A percentile compares a stretch with the other conserved stretches of the same genome.
Evolutionary conservation across 2,888 invertebrate species (phyloP).

Genomic region (Drosophila flavopinicola): DNA sequence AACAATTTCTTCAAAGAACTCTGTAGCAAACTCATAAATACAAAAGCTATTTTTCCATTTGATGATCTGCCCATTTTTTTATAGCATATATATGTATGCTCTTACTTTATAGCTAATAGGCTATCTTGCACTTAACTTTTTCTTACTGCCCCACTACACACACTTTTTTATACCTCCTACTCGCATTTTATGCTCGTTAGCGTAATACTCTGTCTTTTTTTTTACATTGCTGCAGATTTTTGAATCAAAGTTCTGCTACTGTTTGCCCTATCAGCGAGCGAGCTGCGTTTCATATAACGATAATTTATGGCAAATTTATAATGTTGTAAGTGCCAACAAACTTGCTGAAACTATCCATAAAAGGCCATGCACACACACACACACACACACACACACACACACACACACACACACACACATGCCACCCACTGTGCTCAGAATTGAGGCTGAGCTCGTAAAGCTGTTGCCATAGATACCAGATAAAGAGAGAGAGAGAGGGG

Average conservation of each 20-base stretch:
- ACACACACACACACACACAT: not conserved
- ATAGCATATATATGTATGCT: too few species aligned
- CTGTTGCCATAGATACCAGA: conserved; percentile 64
- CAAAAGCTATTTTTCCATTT: not conserved
- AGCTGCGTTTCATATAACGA: conserved; percentile 64
- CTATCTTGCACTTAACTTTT: not conserved
- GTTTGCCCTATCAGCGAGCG: conserved; percentile 57
- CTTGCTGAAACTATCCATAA: conserved; percentile 78
- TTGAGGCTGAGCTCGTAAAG: conserved; percentile 72
- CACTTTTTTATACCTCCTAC: too few species aligned
- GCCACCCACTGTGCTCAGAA: conserved; percentile 52
- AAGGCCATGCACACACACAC: conserved; percentile 46
- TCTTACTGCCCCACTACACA: not conserved
- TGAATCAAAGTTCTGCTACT: conserved; percentile 55
- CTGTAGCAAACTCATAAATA: too few species aligned
- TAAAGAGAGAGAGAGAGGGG: conserved; percentile 10
- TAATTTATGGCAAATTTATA: conserved; percentile 79
- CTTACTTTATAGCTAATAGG: not conserved
- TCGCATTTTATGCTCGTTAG: conserved; percentile 40
- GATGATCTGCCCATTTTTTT: not conserved
- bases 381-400: conserved; percentile 18
- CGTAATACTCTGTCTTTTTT: conserved; percentile 25
- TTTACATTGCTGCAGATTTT: conserved; percentile 40
- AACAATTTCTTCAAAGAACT: too few species aligned
- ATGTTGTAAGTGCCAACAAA: conserved; percentile 80